phyloP scores from a whole-genome alignment of 2,888 invertebrate genomes.

The Dicyrtoma fusca region DNA sequence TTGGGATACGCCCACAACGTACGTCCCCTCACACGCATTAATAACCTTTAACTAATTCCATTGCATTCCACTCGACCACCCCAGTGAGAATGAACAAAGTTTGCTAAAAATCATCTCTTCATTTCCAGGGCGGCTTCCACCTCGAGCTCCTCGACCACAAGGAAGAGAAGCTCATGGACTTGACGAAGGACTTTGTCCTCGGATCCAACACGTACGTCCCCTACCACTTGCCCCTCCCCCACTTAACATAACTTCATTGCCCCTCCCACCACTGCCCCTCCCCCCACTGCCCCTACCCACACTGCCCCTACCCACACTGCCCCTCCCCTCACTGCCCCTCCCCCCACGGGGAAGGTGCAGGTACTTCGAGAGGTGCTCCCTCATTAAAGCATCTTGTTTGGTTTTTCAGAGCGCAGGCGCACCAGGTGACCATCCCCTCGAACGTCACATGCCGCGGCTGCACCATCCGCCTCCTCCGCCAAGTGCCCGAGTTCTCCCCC shows the following conservation, averaged over 20 bases:
- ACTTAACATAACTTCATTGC: too few species aligned
- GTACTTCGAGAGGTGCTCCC: too few species aligned
- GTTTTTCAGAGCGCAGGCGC: slow-evolving; percentile 79
- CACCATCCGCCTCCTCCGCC: slow-evolving; percentile 82
- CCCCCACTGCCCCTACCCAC: too few species aligned
- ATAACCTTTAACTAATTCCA: too few species aligned
- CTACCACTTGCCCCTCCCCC: too few species aligned
- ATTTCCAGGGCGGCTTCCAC: slow-evolving; percentile 84
- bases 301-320: too few species aligned
- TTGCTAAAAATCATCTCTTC: background rate
- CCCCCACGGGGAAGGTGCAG: too few species aligned
- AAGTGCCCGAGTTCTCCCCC: slow-evolving; percentile 86
- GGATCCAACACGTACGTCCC: slow-evolving; percentile 86
- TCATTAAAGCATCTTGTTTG: too few species aligned
- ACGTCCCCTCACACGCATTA: slow-evolving; percentile 29
- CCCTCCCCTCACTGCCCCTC: too few species aligned
- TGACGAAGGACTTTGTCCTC: slow-evolving; percentile 80
- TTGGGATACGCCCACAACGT: slow-evolving; percentile 55
- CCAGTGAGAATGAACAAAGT: too few species aligned
- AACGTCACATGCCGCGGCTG: slow-evolving; percentile 86
- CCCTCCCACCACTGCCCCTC: too few species aligned
- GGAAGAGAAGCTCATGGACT: slow-evolving; percentile 81
- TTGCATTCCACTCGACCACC: too few species aligned
- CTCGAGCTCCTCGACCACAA: slow-evolving; percentile 82
- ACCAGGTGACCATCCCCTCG: slow-evolving; percentile 76